Base-by-base conservation (phyloP, 1,140 invertebrate species). In the Ceratitis capitata region DNA sequence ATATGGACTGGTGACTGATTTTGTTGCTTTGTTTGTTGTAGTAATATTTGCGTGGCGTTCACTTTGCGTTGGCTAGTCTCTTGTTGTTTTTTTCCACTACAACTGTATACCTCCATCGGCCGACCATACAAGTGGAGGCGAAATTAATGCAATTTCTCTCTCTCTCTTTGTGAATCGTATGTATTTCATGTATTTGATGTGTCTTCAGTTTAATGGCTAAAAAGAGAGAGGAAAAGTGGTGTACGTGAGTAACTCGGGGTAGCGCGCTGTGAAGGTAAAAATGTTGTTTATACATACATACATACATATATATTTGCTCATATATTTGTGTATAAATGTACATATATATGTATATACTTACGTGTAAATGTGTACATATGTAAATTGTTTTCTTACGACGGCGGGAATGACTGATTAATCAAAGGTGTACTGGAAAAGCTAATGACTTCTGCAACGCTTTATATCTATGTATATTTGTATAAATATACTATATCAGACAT, bases 251-350 rank as follows among this genome's bases (percentile, higher is more conserved):
- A 10, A 78, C 9, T 23, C 69, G 39, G 69, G 69, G 39, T 78
- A 78, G 69, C 69, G 69, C 69, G 69, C 69, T 78, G 39, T 78
- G 39, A 78, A 78, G 69, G 69, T 78, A 45, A 78, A 78, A 10
- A 45, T 23, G 16, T 78, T 61, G 56, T 26, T 61, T 78, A 78
- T 78, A 78, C 42, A 26, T 23, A 42, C 7, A 23, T 42, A 64
- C 29, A 26, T 64, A 64, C 23, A 12, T 32, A 16, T 32, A 56
- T 56, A 23, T n/a, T n/a, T n/a, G n/a, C n/a, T n/a, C n/a, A n/a
- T n/a, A n/a, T n/a, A n/a, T n/a, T n/a, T n/a, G n/a, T 5, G 19
- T 56, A 56, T 9, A 56, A 12, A n/a, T 56, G n/a, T 64, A 64
- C 26, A 61, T 19, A 14, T 32, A 64, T 64, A 58, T 58, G 56